phyloP scores from a whole-genome alignment of 2,797 vertebrate species.

The Helicolenus hilgendorfi region DNA sequence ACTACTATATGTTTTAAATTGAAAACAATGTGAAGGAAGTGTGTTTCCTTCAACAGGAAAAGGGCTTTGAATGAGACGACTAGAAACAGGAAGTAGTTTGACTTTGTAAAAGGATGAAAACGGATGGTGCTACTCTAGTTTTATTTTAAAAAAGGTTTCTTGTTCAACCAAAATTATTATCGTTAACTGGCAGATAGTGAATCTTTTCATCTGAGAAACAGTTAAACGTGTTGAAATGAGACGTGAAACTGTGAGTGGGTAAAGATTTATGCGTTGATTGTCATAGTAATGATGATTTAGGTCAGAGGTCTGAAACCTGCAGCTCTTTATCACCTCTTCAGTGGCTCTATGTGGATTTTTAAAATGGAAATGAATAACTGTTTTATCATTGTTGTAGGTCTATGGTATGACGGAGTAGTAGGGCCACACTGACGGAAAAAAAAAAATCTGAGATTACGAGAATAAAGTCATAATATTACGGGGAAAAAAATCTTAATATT shows the following conservation, averaged over 20 bases:
- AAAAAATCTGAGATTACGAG: no score
- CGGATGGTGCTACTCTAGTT: background rate
- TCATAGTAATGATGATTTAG: background rate
- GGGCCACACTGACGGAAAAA: no score
- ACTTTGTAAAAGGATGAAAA: background rate
- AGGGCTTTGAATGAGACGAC: background rate
- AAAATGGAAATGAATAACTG: no score
- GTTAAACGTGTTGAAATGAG: background rate
- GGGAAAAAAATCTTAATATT: no score
- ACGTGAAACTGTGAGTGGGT: background rate
- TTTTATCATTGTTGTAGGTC: no score
- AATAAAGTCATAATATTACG: no score
- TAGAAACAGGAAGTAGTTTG: conserved; percentile 7
- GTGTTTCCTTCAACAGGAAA: conserved; percentile 22
- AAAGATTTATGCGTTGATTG: background rate
- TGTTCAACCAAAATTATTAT: background rate
- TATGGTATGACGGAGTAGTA: no score
- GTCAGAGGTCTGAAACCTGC: no score
- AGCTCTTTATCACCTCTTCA: no score
- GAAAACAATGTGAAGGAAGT: background rate
- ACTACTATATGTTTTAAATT: background rate
- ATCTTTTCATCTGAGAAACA: background rate
- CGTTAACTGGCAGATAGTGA: background rate
- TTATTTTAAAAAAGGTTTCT: background rate
- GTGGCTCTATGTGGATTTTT: no score